Evolutionary conservation across 2,113 vertebrate species (phyloP).

Genomic region (Cyanoramphus novaezelandiae): DNA sequence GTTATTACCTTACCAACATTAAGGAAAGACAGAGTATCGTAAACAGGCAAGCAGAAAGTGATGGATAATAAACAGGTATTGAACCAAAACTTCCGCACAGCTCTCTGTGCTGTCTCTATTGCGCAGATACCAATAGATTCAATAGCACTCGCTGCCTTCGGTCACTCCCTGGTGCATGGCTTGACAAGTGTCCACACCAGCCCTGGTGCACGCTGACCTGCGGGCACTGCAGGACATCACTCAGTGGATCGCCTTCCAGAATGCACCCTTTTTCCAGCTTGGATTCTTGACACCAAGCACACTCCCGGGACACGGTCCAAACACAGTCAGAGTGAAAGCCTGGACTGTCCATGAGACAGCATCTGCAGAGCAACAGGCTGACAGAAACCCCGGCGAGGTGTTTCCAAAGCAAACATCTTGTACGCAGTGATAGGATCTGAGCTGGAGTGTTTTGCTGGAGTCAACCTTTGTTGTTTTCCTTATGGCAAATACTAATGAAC

Average conservation of each 20-base stretch:
- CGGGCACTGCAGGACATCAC: not conserved
- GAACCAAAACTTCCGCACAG: not conserved
- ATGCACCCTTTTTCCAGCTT: conserved; percentile 16
- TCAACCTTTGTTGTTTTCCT: conserved; percentile 40
- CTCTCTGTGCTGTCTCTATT: not conserved
- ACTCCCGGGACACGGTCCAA: conserved; percentile 26
- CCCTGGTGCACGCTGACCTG: not conserved
- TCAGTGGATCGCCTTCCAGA: conserved; percentile 5
- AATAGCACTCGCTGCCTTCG: not conserved
- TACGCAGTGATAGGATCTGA: conserved; percentile 5
- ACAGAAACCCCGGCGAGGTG: conserved; percentile 37
- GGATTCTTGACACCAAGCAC: conserved; percentile 34
- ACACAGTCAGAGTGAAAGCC: conserved; percentile 33
- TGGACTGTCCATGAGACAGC: conserved; percentile 40
- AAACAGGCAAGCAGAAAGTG: conserved; percentile 37
- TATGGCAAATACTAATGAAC: conserved; percentile 48
- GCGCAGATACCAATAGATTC: not conserved
- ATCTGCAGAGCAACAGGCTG: not conserved
- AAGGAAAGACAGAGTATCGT: not conserved
- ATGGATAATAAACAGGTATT: not conserved
- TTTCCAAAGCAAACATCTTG: conserved; percentile 65
- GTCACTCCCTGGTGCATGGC: not conserved
- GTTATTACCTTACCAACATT: not conserved
- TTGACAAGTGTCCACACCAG: not conserved
- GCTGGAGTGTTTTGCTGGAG: not conserved